A percentile compares a stretch with the other conserved stretches of the same genome.
phyloP scores from a whole-genome alignment of 1,140 invertebrate species.

The Zaprionus vittiger region DNA sequence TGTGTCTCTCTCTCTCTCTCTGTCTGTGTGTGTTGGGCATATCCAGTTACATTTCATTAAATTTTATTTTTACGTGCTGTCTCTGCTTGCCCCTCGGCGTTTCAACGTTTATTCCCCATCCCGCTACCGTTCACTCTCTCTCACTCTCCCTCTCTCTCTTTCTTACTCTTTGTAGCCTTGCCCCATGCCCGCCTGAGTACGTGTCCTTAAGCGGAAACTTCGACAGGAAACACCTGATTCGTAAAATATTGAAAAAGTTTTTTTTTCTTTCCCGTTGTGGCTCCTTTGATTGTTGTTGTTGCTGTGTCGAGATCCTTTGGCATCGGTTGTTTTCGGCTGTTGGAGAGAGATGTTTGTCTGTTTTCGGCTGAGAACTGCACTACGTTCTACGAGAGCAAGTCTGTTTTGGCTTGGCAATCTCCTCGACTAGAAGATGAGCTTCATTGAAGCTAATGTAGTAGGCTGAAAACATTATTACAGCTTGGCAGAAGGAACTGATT shows the following conservation, averaged over 20 bases:
- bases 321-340: background rate
- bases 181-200: constrained; percentile 41
- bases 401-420: background rate
- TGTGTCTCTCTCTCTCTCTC: constrained; percentile 6
- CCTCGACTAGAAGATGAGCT: background rate
- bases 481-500: too few relatives aligned
- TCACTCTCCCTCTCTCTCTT: constrained; percentile 19
- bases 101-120: constrained; percentile 24
- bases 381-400: background rate
- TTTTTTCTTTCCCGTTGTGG: constrained; percentile 27
- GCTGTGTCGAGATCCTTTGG: background rate
- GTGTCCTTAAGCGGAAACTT: constrained; percentile 81
- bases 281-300: constrained; percentile 1
- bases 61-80: constrained; percentile 80
- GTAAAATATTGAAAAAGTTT: constrained; percentile 83
- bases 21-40: constrained; percentile 47
- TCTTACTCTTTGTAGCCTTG: background rate
- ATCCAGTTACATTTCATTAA: constrained; percentile 83
- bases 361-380: background rate
- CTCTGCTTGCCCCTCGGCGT: constrained; percentile 59
- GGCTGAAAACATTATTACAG: background rate
- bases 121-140: background rate
- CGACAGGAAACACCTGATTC: constrained; percentile 83
- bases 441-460: background rate
- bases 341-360: background rate